Evolutionary conservation across 2,888 invertebrate species (phyloP), one percentile per base, ranked within the genome.

Genomic region (Bursaphelenchus okinawaensis): DNA sequence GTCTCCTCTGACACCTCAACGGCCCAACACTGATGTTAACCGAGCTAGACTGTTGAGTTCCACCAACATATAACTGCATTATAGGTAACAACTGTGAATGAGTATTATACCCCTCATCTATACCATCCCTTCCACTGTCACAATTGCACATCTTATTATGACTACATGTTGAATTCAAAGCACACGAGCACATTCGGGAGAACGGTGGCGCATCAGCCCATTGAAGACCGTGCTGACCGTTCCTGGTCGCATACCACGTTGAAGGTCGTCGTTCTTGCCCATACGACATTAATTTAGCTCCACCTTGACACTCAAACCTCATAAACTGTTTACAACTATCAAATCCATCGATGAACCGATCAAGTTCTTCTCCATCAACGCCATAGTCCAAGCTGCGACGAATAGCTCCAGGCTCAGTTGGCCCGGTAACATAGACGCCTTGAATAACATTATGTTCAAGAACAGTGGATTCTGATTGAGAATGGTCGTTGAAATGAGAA

Each of bases 151-250:
- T 73, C 60, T 73, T 76, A 28, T 22, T 66, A 61, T 73, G 69
- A 1, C 67, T 68, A 64, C 80, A 80, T 16, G 75, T 73, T 24
- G 77, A 72, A 67, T 80, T 80, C 23, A 79, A 65, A 20, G 78
- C 80, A 68, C 80, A 80, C 8, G 73, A 65, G 31, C 80, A 80
- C 78, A 80, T 77, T 52, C 80, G 55, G 0, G 75, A 75, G 64
- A 76, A 80, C 9, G 80, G 80, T 1, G 80, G 79, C 4, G 80
- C 79, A 52, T 77, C 76, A 16, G 76, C 79, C 80, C 80, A 80
- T 66, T 80, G 78, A 40, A 78, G 64, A 8, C 76, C 71, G 31
- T 76, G 73, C 54, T 72, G 73, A 6, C 72, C 73, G 51, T 75
- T 75, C 20, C 73, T 61, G 3, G 75, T 73, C 50, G 73, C 69